Base-by-base conservation (phyloP, 1,140 invertebrate species). In the Nephila pilipes region DNA sequence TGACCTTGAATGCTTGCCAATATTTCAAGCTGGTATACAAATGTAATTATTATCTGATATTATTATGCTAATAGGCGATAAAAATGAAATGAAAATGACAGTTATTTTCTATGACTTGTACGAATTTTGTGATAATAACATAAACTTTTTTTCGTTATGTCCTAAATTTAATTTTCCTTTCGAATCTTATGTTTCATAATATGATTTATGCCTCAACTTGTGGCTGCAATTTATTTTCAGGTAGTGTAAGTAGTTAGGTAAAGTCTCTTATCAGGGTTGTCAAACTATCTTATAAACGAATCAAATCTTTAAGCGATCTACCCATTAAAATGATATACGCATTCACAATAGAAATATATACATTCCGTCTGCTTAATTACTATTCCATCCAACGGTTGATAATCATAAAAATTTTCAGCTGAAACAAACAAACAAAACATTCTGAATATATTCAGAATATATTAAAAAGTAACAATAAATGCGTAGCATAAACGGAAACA, bases 1-100 rank as follows among this genome's bases (percentile, higher is more conserved):
- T 2, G 75, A 32, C 90, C 90, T 92, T 92, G 90, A 92, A 92
- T 36, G n/a, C 58, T 58, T 85, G 90, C 90, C 90, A 92, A 85
- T 57, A 65, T 92, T 92, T 92, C 80, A 85, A 63, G 22, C 60
- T 55, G 81, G 16, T 18, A 18, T 46, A 92, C 69, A 69, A 92
- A 63, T 46, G 46, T 85, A 92, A 92, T 92, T 92, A 92, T 92
- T 83, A 85, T 32, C 38, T 32, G n/a, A 91, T 58, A 81, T 46
- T 91, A 91, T 81, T 81, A 91, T 91, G 89, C 55, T 91, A 91
- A 91, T 91, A 14, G 20, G 10, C n/a, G 75, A 38, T 57, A 55
- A 55, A 88, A 88, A 63, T 91, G 89, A 91, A 91, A 75, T 29
- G 79, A 85, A 83, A 91, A 83, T 58, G 55, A 91, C 89, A 79